Percentiles rank a stretch among this genome's conserved stretches.
Evolutionary conservation across 2,888 invertebrate species (phyloP).

Genomic region (Drosophila neotestacea): DNA sequence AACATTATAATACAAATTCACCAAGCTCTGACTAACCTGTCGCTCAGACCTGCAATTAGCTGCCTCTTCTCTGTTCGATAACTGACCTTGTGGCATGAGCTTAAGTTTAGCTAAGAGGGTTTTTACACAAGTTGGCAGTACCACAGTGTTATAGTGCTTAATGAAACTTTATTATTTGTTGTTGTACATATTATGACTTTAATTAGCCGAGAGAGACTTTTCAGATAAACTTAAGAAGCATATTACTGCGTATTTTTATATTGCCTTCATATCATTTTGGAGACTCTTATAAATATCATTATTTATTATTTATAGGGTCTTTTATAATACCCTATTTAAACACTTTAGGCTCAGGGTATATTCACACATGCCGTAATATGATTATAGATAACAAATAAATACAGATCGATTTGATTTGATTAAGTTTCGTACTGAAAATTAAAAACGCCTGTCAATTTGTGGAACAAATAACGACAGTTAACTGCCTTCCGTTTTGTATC

Average conservation of each 20-base stretch:
- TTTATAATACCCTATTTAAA: too few species aligned
- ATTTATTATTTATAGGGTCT: too few species aligned
- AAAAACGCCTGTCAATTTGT: conserved; percentile 51
- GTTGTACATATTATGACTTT: neutral
- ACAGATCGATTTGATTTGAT: conserved; percentile 36
- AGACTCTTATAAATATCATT: too few species aligned
- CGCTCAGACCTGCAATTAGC: conserved; percentile 4
- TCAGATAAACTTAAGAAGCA: too few species aligned
- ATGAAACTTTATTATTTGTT: neutral
- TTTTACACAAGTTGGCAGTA: neutral
- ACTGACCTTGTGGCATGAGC: neutral
- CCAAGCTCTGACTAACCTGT: neutral
- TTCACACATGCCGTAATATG: neutral
- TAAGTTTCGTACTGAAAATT: conserved; percentile 34
- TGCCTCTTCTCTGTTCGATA: neutral
- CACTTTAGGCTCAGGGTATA: neutral
- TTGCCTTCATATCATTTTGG: too few species aligned
- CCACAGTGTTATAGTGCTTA: neutral
- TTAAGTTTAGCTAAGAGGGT: neutral
- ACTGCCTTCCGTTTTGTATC: conserved; percentile 17
- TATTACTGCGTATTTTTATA: too few species aligned
- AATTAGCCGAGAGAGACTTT: neutral
- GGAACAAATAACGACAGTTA: conserved; percentile 37
- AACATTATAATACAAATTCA: conserved; percentile 19
- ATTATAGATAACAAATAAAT: conserved; percentile 21